These are phyloP conservation scores for Pardosa pseudoannulata DNA, from an alignment of 2,888 invertebrate genomes.

Conservation along the genomic window DNA sequence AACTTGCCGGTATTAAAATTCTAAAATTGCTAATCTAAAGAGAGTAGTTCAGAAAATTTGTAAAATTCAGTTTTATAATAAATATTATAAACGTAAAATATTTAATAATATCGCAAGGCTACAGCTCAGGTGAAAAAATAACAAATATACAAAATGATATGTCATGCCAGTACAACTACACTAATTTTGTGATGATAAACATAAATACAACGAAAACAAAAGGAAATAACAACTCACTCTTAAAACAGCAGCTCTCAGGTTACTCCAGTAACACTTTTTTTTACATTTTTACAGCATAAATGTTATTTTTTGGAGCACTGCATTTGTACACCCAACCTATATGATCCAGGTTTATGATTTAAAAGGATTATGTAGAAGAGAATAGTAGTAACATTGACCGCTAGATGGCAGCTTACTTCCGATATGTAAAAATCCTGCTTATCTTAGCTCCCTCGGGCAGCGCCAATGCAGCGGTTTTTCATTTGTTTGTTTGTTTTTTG, in stretches of 20 bases:
- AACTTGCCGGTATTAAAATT: too few species aligned
- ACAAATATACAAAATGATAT: too few species aligned
- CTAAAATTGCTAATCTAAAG: too few species aligned
- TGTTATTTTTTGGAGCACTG: neutral
- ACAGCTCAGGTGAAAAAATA: too few species aligned
- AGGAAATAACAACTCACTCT: neutral
- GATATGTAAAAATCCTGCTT: slow-evolving; percentile 14
- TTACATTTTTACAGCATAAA: neutral
- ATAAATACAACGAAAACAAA: neutral
- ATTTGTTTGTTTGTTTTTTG: slow-evolving; percentile 15
- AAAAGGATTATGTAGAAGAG: slow-evolving; percentile 31
- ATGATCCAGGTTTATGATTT: neutral
- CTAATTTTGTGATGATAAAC: neutral
- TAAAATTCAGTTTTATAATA: too few species aligned
- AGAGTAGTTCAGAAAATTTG: too few species aligned
- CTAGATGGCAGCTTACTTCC: slow-evolving; percentile 55
- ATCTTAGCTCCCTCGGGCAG: slow-evolving; percentile 16
- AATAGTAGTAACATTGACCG: slow-evolving; percentile 36
- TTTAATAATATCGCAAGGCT: too few species aligned
- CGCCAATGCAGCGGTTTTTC: slow-evolving; percentile 31
- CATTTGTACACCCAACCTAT: too few species aligned
- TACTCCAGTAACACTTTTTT: neutral
- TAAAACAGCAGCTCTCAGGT: neutral
- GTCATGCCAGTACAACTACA: too few species aligned
- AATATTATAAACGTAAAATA: too few species aligned